Percentiles rank a stretch among this genome's conserved stretches.
Conservation (phyloP, 1,140 invertebrate species). For the Agrilus planipennis region DNA sequence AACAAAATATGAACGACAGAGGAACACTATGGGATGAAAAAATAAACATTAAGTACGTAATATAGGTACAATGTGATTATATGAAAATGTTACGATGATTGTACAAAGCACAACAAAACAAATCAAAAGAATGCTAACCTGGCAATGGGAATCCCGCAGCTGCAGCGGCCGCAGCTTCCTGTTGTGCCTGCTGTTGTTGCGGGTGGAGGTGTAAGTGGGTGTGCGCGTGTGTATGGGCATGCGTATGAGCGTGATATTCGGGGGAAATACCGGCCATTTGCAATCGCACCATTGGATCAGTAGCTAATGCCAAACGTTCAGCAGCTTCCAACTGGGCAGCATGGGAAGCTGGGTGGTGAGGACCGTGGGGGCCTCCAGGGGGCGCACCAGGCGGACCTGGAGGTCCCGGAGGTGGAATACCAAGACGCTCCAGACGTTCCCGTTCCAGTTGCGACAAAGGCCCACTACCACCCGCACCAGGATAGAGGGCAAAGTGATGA, state of each 20-base stretch:
- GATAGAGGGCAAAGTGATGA: constrained; percentile 35
- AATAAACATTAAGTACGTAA: too few relatives aligned
- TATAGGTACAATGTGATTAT: too few relatives aligned
- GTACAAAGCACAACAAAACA: too few relatives aligned
- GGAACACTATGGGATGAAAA: too few relatives aligned
- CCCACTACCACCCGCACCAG: constrained; percentile 38
- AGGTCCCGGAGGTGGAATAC: constrained; percentile 48
- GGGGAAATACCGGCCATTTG: constrained; percentile 77
- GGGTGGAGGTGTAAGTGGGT: constrained; percentile 81
- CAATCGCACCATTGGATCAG: constrained; percentile 64
- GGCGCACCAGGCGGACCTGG: constrained; percentile 40
- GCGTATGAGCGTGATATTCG: constrained; percentile 70
- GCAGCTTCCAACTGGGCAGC: constrained; percentile 37
- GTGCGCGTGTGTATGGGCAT: constrained; percentile 82
- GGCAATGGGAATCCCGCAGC: constrained; percentile 46
- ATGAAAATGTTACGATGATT: too few relatives aligned
- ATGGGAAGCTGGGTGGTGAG: constrained; percentile 28
- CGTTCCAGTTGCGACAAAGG: constrained; percentile 71
- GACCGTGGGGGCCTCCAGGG: constrained; percentile 20
- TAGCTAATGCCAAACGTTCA: constrained; percentile 56
- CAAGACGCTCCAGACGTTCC: constrained; percentile 71
- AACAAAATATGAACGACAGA: too few relatives aligned
- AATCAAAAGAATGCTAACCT: constrained; percentile 40
- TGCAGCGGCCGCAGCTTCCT: constrained; percentile 47
- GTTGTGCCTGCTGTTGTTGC: constrained; percentile 64